phyloP scores from a whole-genome alignment of 2,797 vertebrate genomes.

The Brachyalestes nurse region DNA sequence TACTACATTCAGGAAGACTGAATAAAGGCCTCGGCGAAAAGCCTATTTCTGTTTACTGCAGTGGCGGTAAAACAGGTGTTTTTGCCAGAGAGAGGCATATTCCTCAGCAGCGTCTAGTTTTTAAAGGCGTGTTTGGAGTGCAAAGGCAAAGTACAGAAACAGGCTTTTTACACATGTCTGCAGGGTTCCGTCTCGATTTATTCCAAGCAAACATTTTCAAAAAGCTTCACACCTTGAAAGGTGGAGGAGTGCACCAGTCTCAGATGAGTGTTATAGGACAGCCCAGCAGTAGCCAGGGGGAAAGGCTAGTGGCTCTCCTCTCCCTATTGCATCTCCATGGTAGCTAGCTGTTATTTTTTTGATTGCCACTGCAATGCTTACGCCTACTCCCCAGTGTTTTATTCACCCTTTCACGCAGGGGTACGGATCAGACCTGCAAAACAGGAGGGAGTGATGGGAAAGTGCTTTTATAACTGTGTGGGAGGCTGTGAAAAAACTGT shows the following conservation, averaged over 20 bases:
- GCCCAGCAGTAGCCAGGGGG: slow-evolving; percentile 22
- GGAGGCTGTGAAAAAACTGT: slow-evolving; percentile 21
- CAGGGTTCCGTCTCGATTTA: not conserved
- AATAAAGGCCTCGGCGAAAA: not conserved
- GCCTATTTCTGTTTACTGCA: not conserved
- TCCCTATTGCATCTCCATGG: slow-evolving; percentile 55
- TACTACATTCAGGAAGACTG: not conserved
- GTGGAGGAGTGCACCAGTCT: not conserved
- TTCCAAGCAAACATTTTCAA: not conserved
- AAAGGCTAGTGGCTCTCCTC: slow-evolving; percentile 43
- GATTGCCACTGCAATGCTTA: slow-evolving; percentile 60
- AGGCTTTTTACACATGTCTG: not conserved
- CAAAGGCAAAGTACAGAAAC: not conserved
- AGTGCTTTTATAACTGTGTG: slow-evolving; percentile 14
- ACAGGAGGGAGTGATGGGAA: not conserved
- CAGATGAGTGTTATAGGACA: slow-evolving; percentile 12
- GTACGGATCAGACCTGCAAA: slow-evolving; percentile 33
- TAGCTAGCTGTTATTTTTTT: slow-evolving; percentile 58
- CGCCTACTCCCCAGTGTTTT: slow-evolving; percentile 48
- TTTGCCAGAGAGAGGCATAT: not conserved
- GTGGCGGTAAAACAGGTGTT: not conserved
- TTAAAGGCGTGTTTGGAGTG: not conserved
- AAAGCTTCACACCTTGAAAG: not conserved
- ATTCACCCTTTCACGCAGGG: slow-evolving; percentile 48
- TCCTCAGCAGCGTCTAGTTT: not conserved